Evolutionary conservation across 2,797 vertebrate species (phyloP), one percentile per base, ranked within the genome.

Genomic region (Pterois miles): DNA sequence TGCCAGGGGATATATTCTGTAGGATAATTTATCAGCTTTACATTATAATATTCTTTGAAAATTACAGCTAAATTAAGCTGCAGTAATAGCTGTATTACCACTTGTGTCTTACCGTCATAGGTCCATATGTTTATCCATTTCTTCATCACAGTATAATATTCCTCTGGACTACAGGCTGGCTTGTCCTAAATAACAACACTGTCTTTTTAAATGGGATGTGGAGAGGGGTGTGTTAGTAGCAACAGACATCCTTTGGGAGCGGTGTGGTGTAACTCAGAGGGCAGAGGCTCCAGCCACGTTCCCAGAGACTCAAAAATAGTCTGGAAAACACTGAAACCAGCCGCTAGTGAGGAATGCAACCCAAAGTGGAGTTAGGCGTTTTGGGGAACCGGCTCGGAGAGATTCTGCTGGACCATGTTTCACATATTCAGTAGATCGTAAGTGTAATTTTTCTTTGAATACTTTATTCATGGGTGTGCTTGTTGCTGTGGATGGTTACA

Each of bases 151-250:
- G 14, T 57, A 10, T 74, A 59, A 67, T 56, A 78, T 83, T 72
- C 14, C 73, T 48, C 22, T 22, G 29, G 34, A 48, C 65, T 71
- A n/a, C 14, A 29, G 48, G 34, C 52, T 62, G 56, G 43, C 81
- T 71, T 34, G 46, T 86, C 67, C 76, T 52, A 75, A 90, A 91
- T 86, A 86, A 65, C 78, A 80, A 88, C 80, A 4, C 95, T 94
- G 93, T 94, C 93, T 91, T 94, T 96, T 96, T 96, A 96, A 96
- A 94, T 92, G 89, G 84, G 90, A 92, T 91, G 91, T 90, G 86
- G 92, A 90, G 86, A 87, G 91, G 92, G 91, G 95, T 93, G 95
- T 95, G 95, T 96, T 93, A 88, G 91, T 88, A 92, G 91, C 89
- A 86, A 64, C 92, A 92, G 81, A 88, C 92, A 92, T 93, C 92